Conservation (phyloP, 2,888 invertebrate species). For the Harmothoe impar region DNA sequence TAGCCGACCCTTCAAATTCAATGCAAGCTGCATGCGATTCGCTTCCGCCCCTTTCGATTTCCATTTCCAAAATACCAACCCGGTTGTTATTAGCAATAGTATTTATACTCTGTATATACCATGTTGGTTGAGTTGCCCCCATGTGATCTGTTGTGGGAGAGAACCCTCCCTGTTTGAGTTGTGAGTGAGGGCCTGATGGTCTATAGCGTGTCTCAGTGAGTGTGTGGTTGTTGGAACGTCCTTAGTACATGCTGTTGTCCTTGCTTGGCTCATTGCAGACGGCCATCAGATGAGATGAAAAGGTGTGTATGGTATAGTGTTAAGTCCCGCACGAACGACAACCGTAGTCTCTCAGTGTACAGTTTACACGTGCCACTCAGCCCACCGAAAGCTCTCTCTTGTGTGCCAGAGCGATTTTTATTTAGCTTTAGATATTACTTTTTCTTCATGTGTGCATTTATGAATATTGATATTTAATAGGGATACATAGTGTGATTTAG, state of each 20-base stretch:
- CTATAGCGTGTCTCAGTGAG: neutral
- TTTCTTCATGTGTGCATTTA: too few relatives aligned
- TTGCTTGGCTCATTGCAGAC: conserved; percentile 56
- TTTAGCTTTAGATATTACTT: too few relatives aligned
- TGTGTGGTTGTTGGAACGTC: neutral
- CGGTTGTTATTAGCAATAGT: too few relatives aligned
- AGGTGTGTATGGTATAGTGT: conserved; percentile 59
- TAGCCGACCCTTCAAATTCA: too few relatives aligned
- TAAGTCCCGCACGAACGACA: conserved; percentile 39
- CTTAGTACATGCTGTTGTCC: conserved; percentile 54
- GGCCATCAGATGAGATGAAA: conserved; percentile 56
- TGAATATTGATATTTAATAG: too few relatives aligned
- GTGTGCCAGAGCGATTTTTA: neutral
- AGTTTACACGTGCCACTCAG: neutral
- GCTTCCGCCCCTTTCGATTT: too few relatives aligned
- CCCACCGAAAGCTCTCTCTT: conserved; percentile 1
- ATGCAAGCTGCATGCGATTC: too few relatives aligned
- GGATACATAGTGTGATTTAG: too few relatives aligned
- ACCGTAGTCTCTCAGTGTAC: conserved; percentile 14
- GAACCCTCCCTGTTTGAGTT: neutral
- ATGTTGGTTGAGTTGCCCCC: conserved; percentile 16
- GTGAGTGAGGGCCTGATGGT: neutral
- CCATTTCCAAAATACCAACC: too few relatives aligned
- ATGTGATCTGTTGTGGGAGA: neutral
- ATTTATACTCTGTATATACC: neutral